phyloP scores from a whole-genome alignment of 1,140 invertebrate species.

The Brachionus sp. region DNA sequence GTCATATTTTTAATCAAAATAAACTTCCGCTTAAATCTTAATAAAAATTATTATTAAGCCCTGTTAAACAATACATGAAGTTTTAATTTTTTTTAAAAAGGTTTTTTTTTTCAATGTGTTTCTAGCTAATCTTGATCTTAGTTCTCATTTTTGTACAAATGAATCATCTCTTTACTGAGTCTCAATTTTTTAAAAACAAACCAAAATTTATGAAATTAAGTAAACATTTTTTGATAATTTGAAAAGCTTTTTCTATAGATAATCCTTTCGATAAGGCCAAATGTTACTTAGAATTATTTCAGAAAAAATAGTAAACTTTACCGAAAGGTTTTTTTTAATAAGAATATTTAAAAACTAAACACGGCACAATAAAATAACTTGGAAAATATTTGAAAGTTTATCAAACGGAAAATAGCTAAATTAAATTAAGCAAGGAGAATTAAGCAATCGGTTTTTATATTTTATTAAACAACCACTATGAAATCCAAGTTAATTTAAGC shows the following conservation, averaged over 20 bases:
- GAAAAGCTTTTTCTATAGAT: background rate
- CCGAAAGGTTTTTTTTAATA: background rate
- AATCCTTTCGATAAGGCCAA: background rate
- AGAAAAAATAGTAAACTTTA: background rate
- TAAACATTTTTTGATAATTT: background rate
- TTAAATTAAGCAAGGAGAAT: background rate
- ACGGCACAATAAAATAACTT: background rate
- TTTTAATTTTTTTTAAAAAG: background rate
- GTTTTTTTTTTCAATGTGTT: too few relatives aligned
- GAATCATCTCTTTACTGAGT: too few relatives aligned
- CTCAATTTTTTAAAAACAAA: background rate
- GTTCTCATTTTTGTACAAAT: too few relatives aligned
- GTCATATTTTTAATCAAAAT: background rate
- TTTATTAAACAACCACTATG: background rate
- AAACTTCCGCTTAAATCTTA: background rate
- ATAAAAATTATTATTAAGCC: background rate
- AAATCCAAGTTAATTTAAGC: conserved; percentile 24
- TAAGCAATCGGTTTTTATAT: background rate
- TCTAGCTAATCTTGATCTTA: too few relatives aligned
- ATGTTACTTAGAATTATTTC: background rate
- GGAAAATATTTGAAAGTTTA: background rate
- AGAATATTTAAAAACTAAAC: background rate
- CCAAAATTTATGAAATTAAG: too few relatives aligned
- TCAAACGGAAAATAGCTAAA: background rate
- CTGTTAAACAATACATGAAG: background rate